A percentile compares a stretch with the other conserved stretches of the same genome.
These are phyloP conservation scores for Lasioglossum morio DNA, from an alignment of 2,888 invertebrate species.

Conservation along the genomic window DNA sequence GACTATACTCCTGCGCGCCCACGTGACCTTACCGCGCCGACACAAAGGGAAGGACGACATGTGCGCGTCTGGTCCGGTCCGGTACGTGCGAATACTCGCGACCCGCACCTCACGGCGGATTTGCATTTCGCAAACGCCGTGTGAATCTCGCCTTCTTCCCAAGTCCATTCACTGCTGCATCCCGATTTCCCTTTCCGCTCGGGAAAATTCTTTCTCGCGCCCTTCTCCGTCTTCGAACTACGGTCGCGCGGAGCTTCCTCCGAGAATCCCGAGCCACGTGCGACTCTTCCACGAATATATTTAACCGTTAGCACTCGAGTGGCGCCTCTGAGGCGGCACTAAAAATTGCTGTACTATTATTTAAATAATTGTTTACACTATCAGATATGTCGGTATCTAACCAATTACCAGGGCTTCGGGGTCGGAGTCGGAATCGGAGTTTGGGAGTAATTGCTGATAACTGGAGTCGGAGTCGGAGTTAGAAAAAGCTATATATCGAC, in stretches of 20 bases:
- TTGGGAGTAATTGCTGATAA: too few species aligned
- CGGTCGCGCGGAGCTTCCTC: not conserved
- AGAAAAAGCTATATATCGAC: too few species aligned
- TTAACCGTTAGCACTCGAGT: too few species aligned
- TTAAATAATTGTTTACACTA: too few species aligned
- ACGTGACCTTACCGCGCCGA: constrained; percentile 58
- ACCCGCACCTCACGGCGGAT: not conserved
- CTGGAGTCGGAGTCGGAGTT: too few species aligned
- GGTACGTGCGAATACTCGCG: not conserved
- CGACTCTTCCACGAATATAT: too few species aligned
- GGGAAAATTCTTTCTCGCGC: not conserved
- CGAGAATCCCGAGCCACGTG: not conserved
- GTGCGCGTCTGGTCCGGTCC: not conserved
- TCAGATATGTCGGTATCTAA: too few species aligned
- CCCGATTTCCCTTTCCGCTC: not conserved
- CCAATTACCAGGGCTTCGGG: too few species aligned
- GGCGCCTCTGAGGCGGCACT: too few species aligned
- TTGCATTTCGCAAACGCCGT: not conserved
- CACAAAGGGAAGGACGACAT: constrained; percentile 8
- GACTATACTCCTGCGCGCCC: constrained; percentile 40
- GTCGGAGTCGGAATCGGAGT: too few species aligned
- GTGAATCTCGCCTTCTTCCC: not conserved
- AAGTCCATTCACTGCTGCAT: not conserved
- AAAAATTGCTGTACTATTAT: too few species aligned
- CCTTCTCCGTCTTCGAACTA: not conserved